Base-by-base conservation (phyloP, 2,888 invertebrate species). In the Gari tellinella region DNA sequence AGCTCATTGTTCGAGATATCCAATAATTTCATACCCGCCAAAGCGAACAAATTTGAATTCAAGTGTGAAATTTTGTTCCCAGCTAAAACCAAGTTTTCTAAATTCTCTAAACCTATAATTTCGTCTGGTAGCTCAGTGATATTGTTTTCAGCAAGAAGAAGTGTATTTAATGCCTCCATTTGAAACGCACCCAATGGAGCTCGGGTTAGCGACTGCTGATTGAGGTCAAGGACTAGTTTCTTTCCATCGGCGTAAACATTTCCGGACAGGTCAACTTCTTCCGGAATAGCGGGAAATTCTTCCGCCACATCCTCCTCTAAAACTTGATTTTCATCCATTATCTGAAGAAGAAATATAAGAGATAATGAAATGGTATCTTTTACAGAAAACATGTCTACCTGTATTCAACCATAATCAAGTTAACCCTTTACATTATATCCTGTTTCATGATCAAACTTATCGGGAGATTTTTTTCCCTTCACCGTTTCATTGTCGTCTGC, bases 1-100 rank as follows among this genome's bases (percentile, higher is more conserved):
- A 90, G 79, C 40, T 86, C 83, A 65, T 90, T 90, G 31, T 86
- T 85, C 10, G 89, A 88, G 7, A 89, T 52, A 56, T 90, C 89
- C 15, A 90, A 70, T 8, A 86, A 61, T 63, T 84, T 74, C 3
- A 88, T 63, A 10, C 83, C 81, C 14, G 70, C 66, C n/a, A 90
- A 68, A 1, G 75, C 62, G 61, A 85, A 87, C 4, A 88, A 40
- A 7, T 74, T 74, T 8, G 83, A 69, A 62, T 78, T 85, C 10
- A 90, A 41, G 12, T 72, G 66, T 26, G 67, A 79, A 7, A 90
- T 62, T 25, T 82, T 76, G 68, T 90, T 90, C 19, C 83, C 81
- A 7, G 85, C 64, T 5, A 90, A 52, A 23, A 82, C 81, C 7
- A 90, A 61, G 15, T 79, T 81, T 73, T 88, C 85, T 19, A 89